Base-by-base conservation (phyloP, 1,140 invertebrate species). In the Caenorhabditis inopinata region DNA sequence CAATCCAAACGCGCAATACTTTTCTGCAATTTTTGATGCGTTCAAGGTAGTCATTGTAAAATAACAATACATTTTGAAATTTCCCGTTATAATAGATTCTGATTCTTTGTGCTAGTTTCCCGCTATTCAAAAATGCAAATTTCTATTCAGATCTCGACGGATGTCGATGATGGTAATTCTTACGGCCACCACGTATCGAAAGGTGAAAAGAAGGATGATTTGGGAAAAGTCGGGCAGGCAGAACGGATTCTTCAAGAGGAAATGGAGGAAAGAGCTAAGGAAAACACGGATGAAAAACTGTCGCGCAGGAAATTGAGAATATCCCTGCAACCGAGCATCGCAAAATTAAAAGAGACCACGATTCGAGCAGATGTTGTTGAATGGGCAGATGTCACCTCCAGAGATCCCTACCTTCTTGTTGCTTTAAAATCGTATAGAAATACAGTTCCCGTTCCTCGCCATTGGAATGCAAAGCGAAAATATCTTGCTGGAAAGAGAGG, bases 401-500 rank as follows among this genome's bases (percentile, higher is more conserved):
- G 94, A 68, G 97, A 99, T 91, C 97, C 97, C 0, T 94, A 95
- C 86, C 90, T 99, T 6, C 90, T 99, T 2, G 95, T 99, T 5
- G 94, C 96, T 87, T 90, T 99, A 5, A 99, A 98, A 90, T 94
- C 84, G 32, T 89, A 88, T 78, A 90, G 95, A 49, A 97, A 97
- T 89, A 95, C 95, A 35, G 97, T 96, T 80, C 95, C 94, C 82
- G 97, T 99, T 18, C 97, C 97, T 0, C 89, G 97, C 7, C 97
- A 99, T 90, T 99, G 97, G 97, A 99, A 96, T 89, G 98, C 97
- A 86, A 99, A 99, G 88, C 90, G 97, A 53, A 99, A 99, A 89
- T 94, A 94, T 88, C 88, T 94, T 0, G 95, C 97, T 90, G 97
- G 97, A 0, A 99, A 99, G 89, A 91, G 97, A 58, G 97, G 97